Evolutionary conservation across 2,113 vertebrate genomes (phyloP).

Genomic region (Coryphaenoides rupestris): DNA sequence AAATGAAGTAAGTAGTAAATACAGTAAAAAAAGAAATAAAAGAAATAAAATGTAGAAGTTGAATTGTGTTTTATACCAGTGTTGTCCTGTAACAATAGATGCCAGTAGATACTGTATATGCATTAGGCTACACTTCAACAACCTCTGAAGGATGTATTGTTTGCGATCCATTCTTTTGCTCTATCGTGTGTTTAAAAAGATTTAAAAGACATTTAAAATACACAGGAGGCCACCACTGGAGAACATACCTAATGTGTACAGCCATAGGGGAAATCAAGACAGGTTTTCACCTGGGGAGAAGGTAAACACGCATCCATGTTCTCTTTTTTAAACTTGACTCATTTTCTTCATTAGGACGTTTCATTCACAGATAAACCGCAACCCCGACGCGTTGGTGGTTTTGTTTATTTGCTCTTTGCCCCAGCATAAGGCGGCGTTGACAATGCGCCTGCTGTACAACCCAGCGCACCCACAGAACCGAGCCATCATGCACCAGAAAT

Average conservation of each 20-base stretch:
- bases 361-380: background rate
- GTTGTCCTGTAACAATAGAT: too few species aligned
- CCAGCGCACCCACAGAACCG: conserved; percentile 64
- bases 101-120: too few species aligned
- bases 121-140: too few species aligned
- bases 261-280: conserved; percentile 6
- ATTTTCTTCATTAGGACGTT: background rate
- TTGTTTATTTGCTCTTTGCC: conserved; percentile 34
- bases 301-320: conserved; percentile 56
- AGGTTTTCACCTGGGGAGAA: conserved; percentile 59
- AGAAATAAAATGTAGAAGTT: too few species aligned
- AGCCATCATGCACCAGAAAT: conserved; percentile 58
- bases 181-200: conserved; percentile 4
- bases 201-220: conserved; percentile 12
- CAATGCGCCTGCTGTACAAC: conserved; percentile 67
- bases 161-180: background rate
- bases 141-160: too few species aligned
- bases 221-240: conserved; percentile 68
- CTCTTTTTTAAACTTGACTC: background rate
- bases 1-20: too few species aligned
- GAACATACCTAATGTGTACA: conserved; percentile 48
- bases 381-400: too few species aligned
- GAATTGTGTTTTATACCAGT: too few species aligned
- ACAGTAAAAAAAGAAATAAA: too few species aligned
- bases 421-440: conserved; percentile 72